phyloP scores from a whole-genome alignment of 2,888 invertebrate genomes.

The Cerastis rubricosa region DNA sequence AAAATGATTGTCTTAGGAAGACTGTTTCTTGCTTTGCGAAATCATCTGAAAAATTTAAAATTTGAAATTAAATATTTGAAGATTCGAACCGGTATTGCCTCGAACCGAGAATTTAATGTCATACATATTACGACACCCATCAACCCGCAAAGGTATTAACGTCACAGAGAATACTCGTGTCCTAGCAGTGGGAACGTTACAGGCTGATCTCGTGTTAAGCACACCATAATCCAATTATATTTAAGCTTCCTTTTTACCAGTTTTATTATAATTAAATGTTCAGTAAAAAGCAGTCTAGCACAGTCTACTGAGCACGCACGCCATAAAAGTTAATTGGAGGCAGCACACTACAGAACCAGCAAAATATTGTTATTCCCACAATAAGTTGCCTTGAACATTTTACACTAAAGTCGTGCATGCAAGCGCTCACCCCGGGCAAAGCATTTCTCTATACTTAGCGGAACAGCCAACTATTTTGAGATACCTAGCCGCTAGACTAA shows the following conservation, averaged over 20 bases:
- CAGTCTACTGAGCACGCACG: slow-evolving; percentile 30
- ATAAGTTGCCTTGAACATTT: slow-evolving; percentile 20
- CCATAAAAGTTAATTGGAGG: slow-evolving; percentile 34
- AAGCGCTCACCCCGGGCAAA: not conserved
- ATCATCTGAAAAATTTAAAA: not conserved
- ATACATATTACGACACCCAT: not conserved
- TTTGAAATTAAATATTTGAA: slow-evolving; percentile 8
- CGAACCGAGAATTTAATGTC: not conserved
- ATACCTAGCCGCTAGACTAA: slow-evolving; percentile 32
- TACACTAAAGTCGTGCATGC: not conserved
- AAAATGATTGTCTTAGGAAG: not conserved
- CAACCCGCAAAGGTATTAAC: not conserved
- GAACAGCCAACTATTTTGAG: slow-evolving; percentile 39
- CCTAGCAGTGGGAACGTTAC: too few relatives aligned
- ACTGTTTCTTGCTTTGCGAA: not conserved
- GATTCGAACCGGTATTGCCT: not conserved
- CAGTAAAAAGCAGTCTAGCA: not conserved
- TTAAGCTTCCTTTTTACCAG: not conserved
- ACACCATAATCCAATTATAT: not conserved
- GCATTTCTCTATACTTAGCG: slow-evolving; percentile 19
- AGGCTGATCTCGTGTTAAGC: not conserved
- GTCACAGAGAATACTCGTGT: too few relatives aligned
- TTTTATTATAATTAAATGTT: slow-evolving; percentile 17
- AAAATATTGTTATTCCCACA: slow-evolving; percentile 25
- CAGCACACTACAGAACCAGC: slow-evolving; percentile 9